A percentile compares a stretch with the other conserved stretches of the same genome.
Conservation (phyloP, 2,888 invertebrate species). For the Gastracanthus pulcherrimus region DNA sequence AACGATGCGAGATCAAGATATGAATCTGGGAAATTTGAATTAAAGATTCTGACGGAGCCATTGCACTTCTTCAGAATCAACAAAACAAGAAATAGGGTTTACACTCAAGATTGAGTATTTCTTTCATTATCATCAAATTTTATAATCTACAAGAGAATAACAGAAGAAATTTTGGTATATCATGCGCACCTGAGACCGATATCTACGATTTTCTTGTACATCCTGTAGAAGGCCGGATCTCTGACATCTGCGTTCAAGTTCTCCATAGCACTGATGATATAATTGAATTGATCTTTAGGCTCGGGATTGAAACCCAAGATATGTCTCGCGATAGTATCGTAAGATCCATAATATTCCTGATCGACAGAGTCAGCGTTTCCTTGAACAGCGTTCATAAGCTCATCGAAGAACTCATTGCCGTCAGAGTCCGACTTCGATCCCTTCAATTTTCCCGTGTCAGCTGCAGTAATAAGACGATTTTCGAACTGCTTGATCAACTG, state of each 20-base stretch:
- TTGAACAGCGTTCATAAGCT: constrained; percentile 78
- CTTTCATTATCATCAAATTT: too few relatives aligned
- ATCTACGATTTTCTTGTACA: constrained; percentile 81
- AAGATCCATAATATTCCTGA: constrained; percentile 78
- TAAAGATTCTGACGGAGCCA: too few relatives aligned
- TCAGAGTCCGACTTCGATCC: not conserved
- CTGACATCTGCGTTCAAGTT: constrained; percentile 82
- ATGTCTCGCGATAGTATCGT: constrained; percentile 79
- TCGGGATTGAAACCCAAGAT: constrained; percentile 73
- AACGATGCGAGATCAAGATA: too few relatives aligned
- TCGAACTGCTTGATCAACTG: not conserved
- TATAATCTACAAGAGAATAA: too few relatives aligned
- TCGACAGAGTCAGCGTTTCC: constrained; percentile 77
- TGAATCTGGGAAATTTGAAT: too few relatives aligned
- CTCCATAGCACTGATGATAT: constrained; percentile 81
- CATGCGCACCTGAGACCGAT: constrained; percentile 75
- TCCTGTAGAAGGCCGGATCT: constrained; percentile 84
- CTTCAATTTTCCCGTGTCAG: not conserved
- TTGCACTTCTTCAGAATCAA: too few relatives aligned
- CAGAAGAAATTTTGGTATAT: too few relatives aligned
- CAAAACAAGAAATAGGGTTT: too few relatives aligned
- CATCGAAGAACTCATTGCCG: constrained; percentile 25
- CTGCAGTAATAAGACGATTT: not conserved
- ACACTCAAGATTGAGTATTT: too few relatives aligned
- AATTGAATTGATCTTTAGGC: constrained; percentile 70